Evolutionary conservation across 2,113 vertebrate genomes (phyloP).

Genomic region (Neopipo cinnamomea): DNA sequence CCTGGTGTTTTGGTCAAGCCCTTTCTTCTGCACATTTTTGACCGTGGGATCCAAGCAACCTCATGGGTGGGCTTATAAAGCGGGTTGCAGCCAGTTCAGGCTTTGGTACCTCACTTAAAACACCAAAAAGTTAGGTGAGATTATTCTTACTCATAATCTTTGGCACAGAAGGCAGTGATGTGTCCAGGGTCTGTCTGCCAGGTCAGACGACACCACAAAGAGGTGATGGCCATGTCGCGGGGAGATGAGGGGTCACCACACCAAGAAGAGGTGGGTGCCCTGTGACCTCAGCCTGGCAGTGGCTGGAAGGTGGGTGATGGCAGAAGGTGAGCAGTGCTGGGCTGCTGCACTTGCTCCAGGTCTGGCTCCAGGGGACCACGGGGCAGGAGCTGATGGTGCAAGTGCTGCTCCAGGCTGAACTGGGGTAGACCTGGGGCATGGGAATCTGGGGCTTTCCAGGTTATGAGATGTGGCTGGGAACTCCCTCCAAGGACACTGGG

Average conservation of each 20-base stretch:
- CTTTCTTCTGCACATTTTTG: accelerated
- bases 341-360: background rate
- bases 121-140: background rate
- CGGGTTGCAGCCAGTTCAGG: background rate
- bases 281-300: background rate
- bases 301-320: background rate
- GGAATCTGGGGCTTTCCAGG: background rate
- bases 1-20: background rate
- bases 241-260: background rate
- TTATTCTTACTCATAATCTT: background rate
- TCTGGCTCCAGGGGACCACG: background rate
- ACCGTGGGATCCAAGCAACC: accelerated
- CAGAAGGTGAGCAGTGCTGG: background rate
- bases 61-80: accelerated
- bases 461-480: no score
- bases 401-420: background rate
- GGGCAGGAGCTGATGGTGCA: background rate
- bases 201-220: background rate
- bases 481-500: background rate
- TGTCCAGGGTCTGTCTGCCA: background rate
- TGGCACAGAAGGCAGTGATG: background rate
- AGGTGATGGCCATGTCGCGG: no score
- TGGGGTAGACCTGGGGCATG: background rate
- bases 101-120: background rate
- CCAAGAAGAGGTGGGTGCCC: accelerated